Percentiles rank a stretch among this genome's conserved stretches.
Evolutionary conservation across 2,113 vertebrate genomes (phyloP).

Genomic region (Epinephelus moara): DNA sequence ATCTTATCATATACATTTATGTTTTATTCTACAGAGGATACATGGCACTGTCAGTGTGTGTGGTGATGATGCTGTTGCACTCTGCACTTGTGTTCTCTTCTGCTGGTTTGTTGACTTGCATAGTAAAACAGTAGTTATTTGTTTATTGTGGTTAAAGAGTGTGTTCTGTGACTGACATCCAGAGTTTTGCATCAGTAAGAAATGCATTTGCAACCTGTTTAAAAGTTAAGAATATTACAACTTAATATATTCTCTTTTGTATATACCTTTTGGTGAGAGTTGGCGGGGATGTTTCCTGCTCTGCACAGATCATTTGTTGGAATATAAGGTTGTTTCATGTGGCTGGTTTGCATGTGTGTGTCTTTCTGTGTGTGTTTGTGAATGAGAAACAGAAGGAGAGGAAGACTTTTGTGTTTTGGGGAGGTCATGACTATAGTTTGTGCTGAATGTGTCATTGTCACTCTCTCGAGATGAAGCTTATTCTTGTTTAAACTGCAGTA

Average conservation of each 20-base stretch:
- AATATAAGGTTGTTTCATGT: neutral
- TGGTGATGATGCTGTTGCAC: conserved; percentile 34
- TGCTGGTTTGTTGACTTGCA: conserved; percentile 13
- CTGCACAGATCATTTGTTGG: conserved; percentile 21
- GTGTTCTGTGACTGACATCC: neutral
- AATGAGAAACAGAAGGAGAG: neutral
- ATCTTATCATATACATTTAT: neutral
- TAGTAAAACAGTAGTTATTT: neutral
- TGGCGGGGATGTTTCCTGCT: neutral
- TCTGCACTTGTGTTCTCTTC: conserved; percentile 9
- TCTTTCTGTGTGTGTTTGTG: neutral
- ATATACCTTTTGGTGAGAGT: neutral
- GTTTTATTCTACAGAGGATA: neutral
- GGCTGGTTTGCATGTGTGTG: conserved; percentile 18
- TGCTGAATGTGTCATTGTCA: conserved; percentile 15
- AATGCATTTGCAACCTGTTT: conserved; percentile 6
- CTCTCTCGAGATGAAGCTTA: neutral
- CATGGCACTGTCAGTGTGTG: conserved; percentile 5
- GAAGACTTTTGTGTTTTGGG: conserved; percentile 7
- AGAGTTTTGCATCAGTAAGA: neutral
- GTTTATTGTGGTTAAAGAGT: neutral
- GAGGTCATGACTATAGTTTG: conserved; percentile 19
- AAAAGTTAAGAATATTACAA: conserved; percentile 19
- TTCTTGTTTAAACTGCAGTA: conserved; percentile 2
- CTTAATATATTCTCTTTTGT: neutral